Evolutionary conservation across 2,888 invertebrate species (phyloP), one percentile per base, ranked within the genome.

Genomic region (Perdita meconis): DNA sequence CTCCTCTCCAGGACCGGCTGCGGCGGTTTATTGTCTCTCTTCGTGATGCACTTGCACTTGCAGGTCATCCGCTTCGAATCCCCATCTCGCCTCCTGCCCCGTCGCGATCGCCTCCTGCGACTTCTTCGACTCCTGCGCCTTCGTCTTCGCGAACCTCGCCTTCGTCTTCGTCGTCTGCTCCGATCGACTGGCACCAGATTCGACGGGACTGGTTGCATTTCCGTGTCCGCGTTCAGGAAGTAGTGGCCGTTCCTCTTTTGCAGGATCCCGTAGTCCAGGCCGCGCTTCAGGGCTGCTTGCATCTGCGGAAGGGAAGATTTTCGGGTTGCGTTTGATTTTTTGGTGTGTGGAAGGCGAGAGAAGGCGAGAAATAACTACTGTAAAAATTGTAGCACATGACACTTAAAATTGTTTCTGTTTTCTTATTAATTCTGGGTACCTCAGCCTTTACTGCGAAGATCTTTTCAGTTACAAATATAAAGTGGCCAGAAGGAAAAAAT

Each of bases 201-300:
- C 55, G 56, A 4, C 5, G 51, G 38, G 13, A 72, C 6, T 42
- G 55, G 65, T 12, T 70, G 12, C 36, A 75, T 16, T 0, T 80
- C 72, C 16, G 61, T 40, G 5, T 75, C 84, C 13, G 70, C 61
- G 72, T 89, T 90, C 26, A 92, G 67, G 22, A 83, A 86, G 66
- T 91, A 92, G 66, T 88, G 87, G 36, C 87, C 87, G 38, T 81
- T 84, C 6, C 57, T 73, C 44, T 78, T 82, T 67, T 87, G 89
- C 63, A 92, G 74, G 12, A 91, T 89, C 2, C 91, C 91, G 71
- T 89, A 90, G 1, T 90, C 89, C 22, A 90, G 57, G 12, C 92
- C 91, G 0, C 91, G 90, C 56, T 90, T 90, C 67, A 92, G 55
- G 0, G 90, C 91, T 1, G 78, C 53, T 6, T 64, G 59, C 66